Evolutionary conservation across 2,113 vertebrate species (phyloP).

Genomic region (Todiramphus saurophagus): DNA sequence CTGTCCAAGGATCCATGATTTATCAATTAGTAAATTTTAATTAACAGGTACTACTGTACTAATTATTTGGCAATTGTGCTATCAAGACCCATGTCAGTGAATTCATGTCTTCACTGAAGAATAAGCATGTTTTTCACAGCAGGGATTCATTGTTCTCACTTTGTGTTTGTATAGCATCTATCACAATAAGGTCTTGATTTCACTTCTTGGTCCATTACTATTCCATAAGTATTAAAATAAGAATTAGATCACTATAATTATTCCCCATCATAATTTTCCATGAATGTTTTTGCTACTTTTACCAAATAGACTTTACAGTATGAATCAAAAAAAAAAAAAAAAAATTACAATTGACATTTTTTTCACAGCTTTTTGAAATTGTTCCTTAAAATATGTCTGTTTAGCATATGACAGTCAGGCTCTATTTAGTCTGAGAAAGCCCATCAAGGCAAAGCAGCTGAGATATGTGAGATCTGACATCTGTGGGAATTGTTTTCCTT

Average conservation of each 20-base stretch:
- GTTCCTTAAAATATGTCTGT: background rate
- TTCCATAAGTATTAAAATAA: background rate
- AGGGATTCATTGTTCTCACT: background rate
- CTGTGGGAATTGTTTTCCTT: background rate
- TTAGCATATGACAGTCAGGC: background rate
- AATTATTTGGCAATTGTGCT: background rate
- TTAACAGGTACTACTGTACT: background rate
- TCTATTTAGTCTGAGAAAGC: background rate
- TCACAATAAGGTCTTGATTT: background rate
- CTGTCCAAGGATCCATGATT: background rate
- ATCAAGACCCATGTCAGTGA: background rate
- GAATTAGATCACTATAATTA: background rate
- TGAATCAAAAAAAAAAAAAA: background rate
- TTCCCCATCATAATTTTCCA: background rate
- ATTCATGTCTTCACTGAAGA: background rate
- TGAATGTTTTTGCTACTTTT: background rate
- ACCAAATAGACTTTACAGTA: background rate
- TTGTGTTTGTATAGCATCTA: background rate
- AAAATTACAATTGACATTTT: background rate
- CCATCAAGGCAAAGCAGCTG: background rate
- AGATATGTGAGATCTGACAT: background rate
- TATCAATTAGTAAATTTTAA: conserved; percentile 2
- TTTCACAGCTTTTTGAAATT: background rate
- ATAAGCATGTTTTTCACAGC: background rate
- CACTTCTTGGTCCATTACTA: background rate